A percentile compares a stretch with the other conserved stretches of the same genome.
These are phyloP conservation scores for Ascidia mentula DNA, from an alignment of 23 tunicate genomes.

Conservation along the genomic window DNA sequence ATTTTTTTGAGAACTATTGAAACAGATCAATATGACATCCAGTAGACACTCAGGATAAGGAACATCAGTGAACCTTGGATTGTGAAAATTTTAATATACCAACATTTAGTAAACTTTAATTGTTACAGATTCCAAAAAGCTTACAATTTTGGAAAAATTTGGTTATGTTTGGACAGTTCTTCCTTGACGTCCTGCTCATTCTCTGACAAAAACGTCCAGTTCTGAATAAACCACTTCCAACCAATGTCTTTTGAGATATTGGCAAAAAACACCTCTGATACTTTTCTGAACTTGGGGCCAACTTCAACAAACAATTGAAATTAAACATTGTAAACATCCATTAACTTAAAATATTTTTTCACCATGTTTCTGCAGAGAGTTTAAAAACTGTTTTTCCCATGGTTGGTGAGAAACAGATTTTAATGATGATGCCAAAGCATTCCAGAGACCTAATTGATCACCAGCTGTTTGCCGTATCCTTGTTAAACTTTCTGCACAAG, in stretches of 20 bases:
- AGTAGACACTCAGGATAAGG: background rate
- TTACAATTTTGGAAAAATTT: background rate
- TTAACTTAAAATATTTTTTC: no score
- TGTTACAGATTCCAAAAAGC: background rate
- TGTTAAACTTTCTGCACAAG: background rate
- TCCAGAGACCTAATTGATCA: background rate
- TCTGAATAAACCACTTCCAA: background rate
- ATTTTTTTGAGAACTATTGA: background rate
- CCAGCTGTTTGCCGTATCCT: background rate
- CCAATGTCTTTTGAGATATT: background rate
- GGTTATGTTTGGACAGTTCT: background rate
- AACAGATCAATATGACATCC: background rate
- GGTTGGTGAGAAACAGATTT: background rate
- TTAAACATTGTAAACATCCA: no score
- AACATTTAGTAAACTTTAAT: background rate
- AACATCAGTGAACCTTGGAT: background rate
- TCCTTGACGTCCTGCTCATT: background rate
- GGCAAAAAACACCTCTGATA: background rate
- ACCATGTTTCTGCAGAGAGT: background rate
- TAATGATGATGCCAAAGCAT: background rate
- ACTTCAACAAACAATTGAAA: background rate
- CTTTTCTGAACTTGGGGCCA: background rate
- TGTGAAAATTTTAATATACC: background rate
- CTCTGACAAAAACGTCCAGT: background rate
- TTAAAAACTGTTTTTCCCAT: background rate